phyloP scores from a whole-genome alignment of 2,113 vertebrate genomes.

The Mormoops blainvillei region DNA sequence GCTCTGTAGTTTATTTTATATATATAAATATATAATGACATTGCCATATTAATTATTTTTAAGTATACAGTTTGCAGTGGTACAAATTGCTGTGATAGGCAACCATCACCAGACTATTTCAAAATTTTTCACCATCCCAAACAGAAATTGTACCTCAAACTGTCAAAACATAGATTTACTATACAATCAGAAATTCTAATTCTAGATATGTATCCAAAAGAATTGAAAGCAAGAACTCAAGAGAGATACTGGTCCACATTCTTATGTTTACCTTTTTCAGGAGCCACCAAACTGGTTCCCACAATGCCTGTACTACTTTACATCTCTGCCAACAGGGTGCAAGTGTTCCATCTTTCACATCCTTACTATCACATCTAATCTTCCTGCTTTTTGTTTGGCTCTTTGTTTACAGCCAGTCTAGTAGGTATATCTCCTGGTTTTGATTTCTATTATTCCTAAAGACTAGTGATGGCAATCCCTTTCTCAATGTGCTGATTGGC shows the following conservation, averaged over 20 bases:
- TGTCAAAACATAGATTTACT: background rate
- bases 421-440: background rate
- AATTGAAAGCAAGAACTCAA: background rate
- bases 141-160: background rate
- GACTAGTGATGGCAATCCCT: background rate
- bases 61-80: background rate
- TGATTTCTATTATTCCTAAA: background rate
- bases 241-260: background rate
- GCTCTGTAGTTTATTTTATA: background rate
- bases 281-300: background rate
- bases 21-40: background rate
- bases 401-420: background rate
- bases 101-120: background rate
- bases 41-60: background rate
- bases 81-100: background rate
- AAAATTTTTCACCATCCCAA: background rate
- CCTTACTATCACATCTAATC: background rate
- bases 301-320: background rate
- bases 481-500: background rate
- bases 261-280: background rate
- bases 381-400: background rate
- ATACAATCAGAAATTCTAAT: background rate
- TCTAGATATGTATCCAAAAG: background rate
- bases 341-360: background rate
- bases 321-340: background rate